Base-by-base conservation (phyloP, 2,797 vertebrate species). In the Dromococcyx pavoninus region DNA sequence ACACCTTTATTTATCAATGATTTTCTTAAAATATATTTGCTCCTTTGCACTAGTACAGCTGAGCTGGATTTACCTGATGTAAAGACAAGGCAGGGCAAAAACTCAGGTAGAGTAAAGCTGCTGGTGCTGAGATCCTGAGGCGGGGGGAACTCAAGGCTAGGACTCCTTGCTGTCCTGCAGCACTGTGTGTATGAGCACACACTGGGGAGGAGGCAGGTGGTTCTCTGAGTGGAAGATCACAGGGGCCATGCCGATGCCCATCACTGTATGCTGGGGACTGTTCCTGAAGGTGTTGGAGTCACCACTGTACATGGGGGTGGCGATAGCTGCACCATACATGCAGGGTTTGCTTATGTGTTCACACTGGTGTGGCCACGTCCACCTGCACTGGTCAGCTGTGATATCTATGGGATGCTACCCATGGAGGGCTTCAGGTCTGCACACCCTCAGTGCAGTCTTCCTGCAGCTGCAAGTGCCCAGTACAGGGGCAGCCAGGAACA, bases 291-390 rank as follows among this genome's bases (percentile, higher is more conserved):
- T 16, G 5, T 8, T 32, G 19, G 15, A 74, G 27, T 32, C 24
- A 8, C 39, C 0, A 1, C 46, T 15, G 10, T 23, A 28, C 1
- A 0, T 12, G 11, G 21, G 21, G 35, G 12, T 8, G 17, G 25
- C 21, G 9, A 54, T 1, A 1, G 16, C 44, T 32, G 43, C 14
- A 33, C 28, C 44, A 17, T 5, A 1, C 10, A 30, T 14, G 70
- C 35, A 43, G 60, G 19, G 32, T 51, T 67, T n/a, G 12, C 24
- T 18, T 39, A 35, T 10, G 17, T 7, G 23, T 6, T 32, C 53
- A 10, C 23, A 11, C 30, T 2, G 2, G 44, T 2, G 5, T 9
- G 13, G n/a, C 51, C 32, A 10, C 1, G 12, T 5, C 21, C 41
- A 7, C 13, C n/a, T 37, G 37, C 41, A 39, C 3, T 2, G 33